Percentiles rank a stretch among this genome's conserved stretches.
Evolutionary conservation across 2,888 invertebrate genomes (phyloP).

Genomic region (Villa cingulata): DNA sequence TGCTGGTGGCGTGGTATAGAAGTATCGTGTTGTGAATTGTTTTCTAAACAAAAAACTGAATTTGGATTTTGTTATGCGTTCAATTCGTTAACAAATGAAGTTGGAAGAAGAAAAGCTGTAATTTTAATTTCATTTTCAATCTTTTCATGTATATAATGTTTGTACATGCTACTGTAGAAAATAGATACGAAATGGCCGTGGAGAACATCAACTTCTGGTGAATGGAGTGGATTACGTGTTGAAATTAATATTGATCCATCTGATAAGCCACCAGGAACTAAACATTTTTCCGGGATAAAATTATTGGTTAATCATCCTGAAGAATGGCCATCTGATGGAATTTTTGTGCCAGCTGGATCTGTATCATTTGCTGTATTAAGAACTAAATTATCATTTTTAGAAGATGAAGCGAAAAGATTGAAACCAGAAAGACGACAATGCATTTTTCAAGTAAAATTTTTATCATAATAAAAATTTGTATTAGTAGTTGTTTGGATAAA

Average conservation of each 20-base stretch:
- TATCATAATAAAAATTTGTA: not conserved
- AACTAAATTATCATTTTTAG: conserved; percentile 26
- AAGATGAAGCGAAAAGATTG: conserved; percentile 19
- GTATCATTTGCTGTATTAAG: conserved; percentile 25
- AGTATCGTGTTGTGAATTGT: conserved; percentile 35
- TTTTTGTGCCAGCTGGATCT: conserved; percentile 23
- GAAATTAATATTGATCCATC: not conserved
- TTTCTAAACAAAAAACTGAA: conserved; percentile 36
- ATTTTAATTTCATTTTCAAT: too few species aligned
- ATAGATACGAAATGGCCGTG: conserved; percentile 12
- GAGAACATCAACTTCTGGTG: conserved; percentile 15
- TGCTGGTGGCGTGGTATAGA: conserved; percentile 34
- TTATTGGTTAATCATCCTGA: conserved; percentile 11
- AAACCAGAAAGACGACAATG: conserved; percentile 24
- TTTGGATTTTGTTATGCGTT: conserved; percentile 37
- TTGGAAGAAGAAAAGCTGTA: conserved; percentile 14
- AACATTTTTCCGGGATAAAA: not conserved
- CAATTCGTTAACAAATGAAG: conserved; percentile 32
- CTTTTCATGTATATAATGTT: too few species aligned
- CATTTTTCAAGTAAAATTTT: conserved; percentile 19
- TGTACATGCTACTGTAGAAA: not conserved
- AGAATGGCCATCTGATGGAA: conserved; percentile 20
- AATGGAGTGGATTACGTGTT: conserved; percentile 16
- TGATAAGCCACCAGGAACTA: conserved; percentile 3
- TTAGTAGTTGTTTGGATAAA: too few species aligned